These are phyloP conservation scores for Atopsyche davidsoni DNA, from an alignment of 1,140 invertebrate species.

Conservation along the genomic window DNA sequence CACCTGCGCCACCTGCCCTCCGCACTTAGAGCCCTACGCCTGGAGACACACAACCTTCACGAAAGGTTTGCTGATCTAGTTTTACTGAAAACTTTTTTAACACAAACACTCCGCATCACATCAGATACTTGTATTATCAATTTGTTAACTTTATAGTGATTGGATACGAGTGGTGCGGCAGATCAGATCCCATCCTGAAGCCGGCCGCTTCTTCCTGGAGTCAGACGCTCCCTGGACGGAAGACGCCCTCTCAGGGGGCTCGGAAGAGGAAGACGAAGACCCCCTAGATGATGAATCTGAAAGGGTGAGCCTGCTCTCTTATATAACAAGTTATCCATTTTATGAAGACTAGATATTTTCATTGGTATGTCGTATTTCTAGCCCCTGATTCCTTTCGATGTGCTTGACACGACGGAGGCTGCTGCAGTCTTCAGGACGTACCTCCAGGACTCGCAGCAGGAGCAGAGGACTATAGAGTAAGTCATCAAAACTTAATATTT, in stretches of 20 bases:
- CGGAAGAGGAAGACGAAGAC: slow-evolving; percentile 26
- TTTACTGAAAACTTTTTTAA: no score
- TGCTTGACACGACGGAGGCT: slow-evolving; percentile 83
- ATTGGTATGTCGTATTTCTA: slow-evolving; percentile 9
- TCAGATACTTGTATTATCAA: no score
- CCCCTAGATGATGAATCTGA: slow-evolving; percentile 17
- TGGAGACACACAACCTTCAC: slow-evolving; percentile 43
- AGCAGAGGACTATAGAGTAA: slow-evolving; percentile 86
- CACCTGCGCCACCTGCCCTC: slow-evolving; percentile 43
- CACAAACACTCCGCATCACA: no score
- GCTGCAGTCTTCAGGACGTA: slow-evolving; percentile 89
- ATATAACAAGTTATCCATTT: no score
- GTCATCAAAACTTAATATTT: slow-evolving; percentile 36
- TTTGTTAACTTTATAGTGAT: slow-evolving; percentile 54
- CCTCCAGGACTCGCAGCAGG: slow-evolving; percentile 82
- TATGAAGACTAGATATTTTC: slow-evolving; percentile 63
- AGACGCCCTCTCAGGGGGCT: slow-evolving; percentile 40
- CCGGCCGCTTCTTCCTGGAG: slow-evolving; percentile 25
- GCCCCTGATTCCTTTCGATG: slow-evolving; percentile 77
- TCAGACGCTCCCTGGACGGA: slow-evolving; percentile 72
- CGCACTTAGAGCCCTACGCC: slow-evolving; percentile 40
- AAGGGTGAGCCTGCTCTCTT: slow-evolving; percentile 12
- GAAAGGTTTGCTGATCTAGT: slow-evolving; percentile 40
- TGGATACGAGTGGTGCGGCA: slow-evolving; percentile 81
- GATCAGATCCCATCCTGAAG: slow-evolving; percentile 76